phyloP scores from a whole-genome alignment of 2,888 invertebrate genomes.

The Himalopsyche kuldschensis region DNA sequence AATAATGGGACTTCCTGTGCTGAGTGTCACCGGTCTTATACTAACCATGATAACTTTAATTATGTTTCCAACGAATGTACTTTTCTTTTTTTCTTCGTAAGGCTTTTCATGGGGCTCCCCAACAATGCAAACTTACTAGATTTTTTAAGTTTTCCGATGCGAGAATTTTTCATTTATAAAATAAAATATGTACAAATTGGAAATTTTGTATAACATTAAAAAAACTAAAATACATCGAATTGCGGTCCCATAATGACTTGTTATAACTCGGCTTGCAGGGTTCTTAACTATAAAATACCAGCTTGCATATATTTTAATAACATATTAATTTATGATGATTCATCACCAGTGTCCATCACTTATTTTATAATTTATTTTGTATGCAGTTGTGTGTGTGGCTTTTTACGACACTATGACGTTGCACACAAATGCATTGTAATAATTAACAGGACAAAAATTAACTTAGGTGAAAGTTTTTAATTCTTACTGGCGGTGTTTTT shows the following conservation, averaged over 20 bases:
- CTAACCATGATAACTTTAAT: too few species aligned
- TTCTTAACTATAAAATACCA: not conserved
- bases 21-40: too few species aligned
- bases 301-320: constrained; percentile 2
- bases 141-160: too few species aligned
- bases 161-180: too few species aligned
- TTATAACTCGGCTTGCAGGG: not conserved
- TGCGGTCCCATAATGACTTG: not conserved
- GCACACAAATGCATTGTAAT: not conserved
- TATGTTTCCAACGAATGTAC: too few species aligned
- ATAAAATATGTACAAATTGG: too few species aligned
- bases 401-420: not conserved
- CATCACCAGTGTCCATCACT: not conserved
- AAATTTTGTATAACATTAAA: too few species aligned
- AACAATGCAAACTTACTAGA: too few species aligned
- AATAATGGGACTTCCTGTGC: too few species aligned
- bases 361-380: not conserved
- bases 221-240: too few species aligned
- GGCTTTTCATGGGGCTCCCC: too few species aligned
- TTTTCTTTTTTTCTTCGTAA: too few species aligned
- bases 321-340: not conserved
- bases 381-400: not conserved
- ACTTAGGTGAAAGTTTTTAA: not conserved
- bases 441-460: not conserved
- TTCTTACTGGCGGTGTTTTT: not conserved